Evolutionary conservation across 2,888 invertebrate genomes (phyloP).

Genomic region (Aelia acuminata): DNA sequence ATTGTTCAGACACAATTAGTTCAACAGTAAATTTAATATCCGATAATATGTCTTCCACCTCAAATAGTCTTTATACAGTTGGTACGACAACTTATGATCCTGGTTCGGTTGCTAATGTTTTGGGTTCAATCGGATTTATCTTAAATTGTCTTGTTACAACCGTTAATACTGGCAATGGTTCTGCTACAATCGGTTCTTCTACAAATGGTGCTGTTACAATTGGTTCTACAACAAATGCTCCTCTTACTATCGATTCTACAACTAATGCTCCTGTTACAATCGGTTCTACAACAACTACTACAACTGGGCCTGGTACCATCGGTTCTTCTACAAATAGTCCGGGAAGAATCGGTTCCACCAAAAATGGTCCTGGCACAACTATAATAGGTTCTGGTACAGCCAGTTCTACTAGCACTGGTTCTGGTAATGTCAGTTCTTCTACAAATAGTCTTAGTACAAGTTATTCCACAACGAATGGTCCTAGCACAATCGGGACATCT

Average conservation of each 20-base stretch:
- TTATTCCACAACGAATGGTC: not conserved
- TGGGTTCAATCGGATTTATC: no score
- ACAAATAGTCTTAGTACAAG: not conserved
- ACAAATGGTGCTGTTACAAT: not conserved
- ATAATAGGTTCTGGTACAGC: not conserved
- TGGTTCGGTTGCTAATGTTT: no score
- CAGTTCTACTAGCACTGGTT: not conserved
- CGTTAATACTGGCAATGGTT: fast-evolving
- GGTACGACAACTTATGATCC: no score
- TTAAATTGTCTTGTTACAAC: no score
- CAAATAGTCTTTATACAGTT: no score
- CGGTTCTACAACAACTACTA: not conserved
- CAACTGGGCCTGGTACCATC: not conserved
- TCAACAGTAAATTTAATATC: no score
- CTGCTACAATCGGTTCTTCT: not conserved
- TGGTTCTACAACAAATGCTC: not conserved
- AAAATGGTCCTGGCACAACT: not conserved
- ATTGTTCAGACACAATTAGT: no score
- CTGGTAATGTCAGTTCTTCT: not conserved
- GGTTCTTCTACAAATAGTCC: not conserved
- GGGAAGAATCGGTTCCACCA: not conserved
- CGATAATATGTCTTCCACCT: no score
- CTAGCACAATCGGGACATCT: not conserved
- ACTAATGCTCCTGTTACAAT: not conserved
- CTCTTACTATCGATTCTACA: not conserved